phyloP scores from a whole-genome alignment of 2,797 vertebrate species.

The Stomatorhinus walkeri region DNA sequence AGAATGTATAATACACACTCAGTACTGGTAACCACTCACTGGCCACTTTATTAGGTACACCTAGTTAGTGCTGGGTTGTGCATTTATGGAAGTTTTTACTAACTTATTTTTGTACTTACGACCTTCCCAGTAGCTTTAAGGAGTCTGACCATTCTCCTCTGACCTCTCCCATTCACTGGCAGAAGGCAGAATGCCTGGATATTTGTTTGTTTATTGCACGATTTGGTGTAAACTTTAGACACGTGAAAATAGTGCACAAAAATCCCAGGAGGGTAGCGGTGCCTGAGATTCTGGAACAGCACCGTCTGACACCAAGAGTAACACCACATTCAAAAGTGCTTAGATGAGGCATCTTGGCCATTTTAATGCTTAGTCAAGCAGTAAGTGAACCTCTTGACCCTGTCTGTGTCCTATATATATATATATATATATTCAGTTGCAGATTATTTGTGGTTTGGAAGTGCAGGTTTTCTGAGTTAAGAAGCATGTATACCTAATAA shows the following conservation, averaged over 20 bases:
- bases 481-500: not conserved
- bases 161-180: not conserved
- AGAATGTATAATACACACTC: slow-evolving; percentile 15
- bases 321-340: not conserved
- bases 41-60: not conserved
- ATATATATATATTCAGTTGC: not conserved
- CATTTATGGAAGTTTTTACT: not conserved
- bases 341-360: not conserved
- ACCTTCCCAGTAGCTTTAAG: not conserved
- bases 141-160: not conserved
- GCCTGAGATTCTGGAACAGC: not conserved
- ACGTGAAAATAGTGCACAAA: not conserved
- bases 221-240: not conserved
- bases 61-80: not conserved
- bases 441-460: not conserved
- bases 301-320: not conserved
- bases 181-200: not conserved
- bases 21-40: slow-evolving; percentile 3
- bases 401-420: not conserved
- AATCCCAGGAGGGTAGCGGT: not conserved
- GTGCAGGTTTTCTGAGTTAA: not conserved
- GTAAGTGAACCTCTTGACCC: not conserved
- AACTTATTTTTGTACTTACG: not conserved
- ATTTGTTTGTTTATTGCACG: not conserved
- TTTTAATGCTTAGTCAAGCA: not conserved